A percentile compares a stretch with the other conserved stretches of the same genome.
Conservation (phyloP, 2,888 invertebrate genomes). For the Athrips mouffetella region DNA sequence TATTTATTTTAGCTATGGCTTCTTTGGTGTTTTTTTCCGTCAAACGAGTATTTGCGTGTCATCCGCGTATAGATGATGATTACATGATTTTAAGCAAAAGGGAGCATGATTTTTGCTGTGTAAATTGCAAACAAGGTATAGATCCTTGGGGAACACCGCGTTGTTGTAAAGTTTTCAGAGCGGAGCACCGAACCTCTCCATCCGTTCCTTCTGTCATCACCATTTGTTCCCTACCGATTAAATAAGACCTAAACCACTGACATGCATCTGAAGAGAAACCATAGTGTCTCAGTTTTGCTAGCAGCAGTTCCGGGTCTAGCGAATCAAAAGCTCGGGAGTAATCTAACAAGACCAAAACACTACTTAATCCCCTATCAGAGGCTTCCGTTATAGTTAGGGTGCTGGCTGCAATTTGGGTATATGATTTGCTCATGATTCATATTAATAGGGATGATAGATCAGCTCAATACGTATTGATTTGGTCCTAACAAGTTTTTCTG, state of each 20-base stretch:
- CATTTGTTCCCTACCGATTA: slow-evolving; percentile 12
- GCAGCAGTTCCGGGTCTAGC: slow-evolving; percentile 8
- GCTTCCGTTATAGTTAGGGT: slow-evolving; percentile 21
- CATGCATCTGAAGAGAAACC: slow-evolving; percentile 17
- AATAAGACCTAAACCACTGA: slow-evolving; percentile 11
- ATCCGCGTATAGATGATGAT: slow-evolving; percentile 18
- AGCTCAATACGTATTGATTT: too few relatives aligned
- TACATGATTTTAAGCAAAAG: slow-evolving; percentile 10
- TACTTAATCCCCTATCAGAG: slow-evolving; percentile 17
- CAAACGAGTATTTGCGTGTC: slow-evolving; percentile 15
- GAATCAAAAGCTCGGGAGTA: slow-evolving; percentile 19
- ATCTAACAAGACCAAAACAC: slow-evolving; percentile 20
- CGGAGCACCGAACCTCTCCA: slow-evolving; percentile 3
- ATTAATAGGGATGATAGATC: too few relatives aligned
- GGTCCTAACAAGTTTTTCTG: too few relatives aligned
- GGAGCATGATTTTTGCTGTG: slow-evolving; percentile 15
- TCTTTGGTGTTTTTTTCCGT: neutral
- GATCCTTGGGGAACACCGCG: slow-evolving; percentile 20
- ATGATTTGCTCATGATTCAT: too few relatives aligned
- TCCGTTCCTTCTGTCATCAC: slow-evolving; percentile 8
- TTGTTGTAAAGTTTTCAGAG: neutral
- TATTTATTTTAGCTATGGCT: too few relatives aligned
- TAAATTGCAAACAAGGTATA: slow-evolving; percentile 12
- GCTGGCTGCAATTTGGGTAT: too few relatives aligned
- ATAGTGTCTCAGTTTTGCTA: slow-evolving; percentile 17